phyloP scores from a whole-genome alignment of 2,113 vertebrate species.

The Anas platyrhynchos region DNA sequence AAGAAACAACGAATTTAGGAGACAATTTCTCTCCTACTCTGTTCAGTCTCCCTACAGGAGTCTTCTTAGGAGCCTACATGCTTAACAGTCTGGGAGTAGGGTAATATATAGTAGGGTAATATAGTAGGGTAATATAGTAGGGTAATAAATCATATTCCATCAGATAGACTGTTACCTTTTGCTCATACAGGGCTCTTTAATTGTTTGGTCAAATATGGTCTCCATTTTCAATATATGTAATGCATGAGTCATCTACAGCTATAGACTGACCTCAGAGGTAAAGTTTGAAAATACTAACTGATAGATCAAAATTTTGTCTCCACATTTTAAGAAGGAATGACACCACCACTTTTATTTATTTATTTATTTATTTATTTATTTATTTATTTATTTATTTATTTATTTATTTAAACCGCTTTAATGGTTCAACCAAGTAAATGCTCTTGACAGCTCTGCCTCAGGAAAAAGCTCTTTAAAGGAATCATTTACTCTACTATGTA shows the following conservation, averaged over 20 bases:
- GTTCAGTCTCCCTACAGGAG: not conserved
- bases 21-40: not conserved
- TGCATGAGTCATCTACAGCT: accelerated
- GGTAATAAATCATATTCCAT: not conserved
- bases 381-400: not conserved
- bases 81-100: not conserved
- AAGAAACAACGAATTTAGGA: not conserved
- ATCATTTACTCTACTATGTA: not conserved
- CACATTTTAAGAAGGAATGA: not conserved
- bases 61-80: not conserved
- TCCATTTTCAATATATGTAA: not conserved
- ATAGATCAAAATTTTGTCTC: not conserved
- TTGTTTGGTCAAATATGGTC: not conserved
- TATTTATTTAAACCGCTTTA: not conserved
- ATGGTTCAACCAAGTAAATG: not conserved
- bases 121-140: not conserved
- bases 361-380: no score
- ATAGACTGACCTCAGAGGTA: not conserved
- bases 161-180: not conserved
- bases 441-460: not conserved
- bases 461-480: not conserved
- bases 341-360: not conserved
- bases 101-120: not conserved
- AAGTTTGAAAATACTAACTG: not conserved
- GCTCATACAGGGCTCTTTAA: not conserved